These are phyloP conservation scores for Dione juno DNA, from an alignment of 2,888 invertebrate species.

Conservation along the genomic window DNA sequence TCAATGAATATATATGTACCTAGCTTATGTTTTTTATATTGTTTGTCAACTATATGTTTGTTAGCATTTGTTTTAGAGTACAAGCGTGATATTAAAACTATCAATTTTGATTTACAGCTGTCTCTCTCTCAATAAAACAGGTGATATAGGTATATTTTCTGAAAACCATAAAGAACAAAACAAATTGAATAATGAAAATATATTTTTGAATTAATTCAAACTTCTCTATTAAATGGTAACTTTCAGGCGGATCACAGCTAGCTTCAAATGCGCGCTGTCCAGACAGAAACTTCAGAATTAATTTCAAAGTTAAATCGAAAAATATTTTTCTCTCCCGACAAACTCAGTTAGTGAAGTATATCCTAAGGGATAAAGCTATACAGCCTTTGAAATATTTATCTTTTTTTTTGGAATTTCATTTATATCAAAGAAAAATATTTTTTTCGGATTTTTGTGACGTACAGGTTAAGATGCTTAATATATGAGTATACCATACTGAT, in stretches of 20 bases:
- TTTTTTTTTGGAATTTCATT: background rate
- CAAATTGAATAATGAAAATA: slow-evolving; percentile 15
- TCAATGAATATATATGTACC: too few species aligned
- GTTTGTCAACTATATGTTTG: background rate
- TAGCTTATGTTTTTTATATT: too few species aligned
- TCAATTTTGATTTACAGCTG: background rate
- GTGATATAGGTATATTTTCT: slow-evolving; percentile 63
- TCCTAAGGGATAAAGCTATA: slow-evolving; percentile 33
- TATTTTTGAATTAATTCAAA: slow-evolving; percentile 45
- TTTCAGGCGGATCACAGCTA: slow-evolving; percentile 54
- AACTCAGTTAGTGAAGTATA: slow-evolving; percentile 50
- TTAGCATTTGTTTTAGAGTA: background rate
- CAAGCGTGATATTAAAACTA: background rate
- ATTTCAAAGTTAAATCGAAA: slow-evolving; percentile 78
- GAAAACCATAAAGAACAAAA: slow-evolving; percentile 56
- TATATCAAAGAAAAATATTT: too few species aligned
- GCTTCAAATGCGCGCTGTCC: slow-evolving; percentile 53
- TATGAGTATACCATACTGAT: too few species aligned
- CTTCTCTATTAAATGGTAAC: slow-evolving; percentile 65
- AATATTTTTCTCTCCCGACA: slow-evolving; percentile 66
- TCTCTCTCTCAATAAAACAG: background rate
- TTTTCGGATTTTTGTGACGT: too few species aligned
- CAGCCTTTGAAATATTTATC: slow-evolving; percentile 20
- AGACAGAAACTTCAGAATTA: slow-evolving; percentile 74
- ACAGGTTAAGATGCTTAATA: too few species aligned